Conservation (phyloP, 2,797 vertebrate genomes). For the Dallia pectoralis region DNA sequence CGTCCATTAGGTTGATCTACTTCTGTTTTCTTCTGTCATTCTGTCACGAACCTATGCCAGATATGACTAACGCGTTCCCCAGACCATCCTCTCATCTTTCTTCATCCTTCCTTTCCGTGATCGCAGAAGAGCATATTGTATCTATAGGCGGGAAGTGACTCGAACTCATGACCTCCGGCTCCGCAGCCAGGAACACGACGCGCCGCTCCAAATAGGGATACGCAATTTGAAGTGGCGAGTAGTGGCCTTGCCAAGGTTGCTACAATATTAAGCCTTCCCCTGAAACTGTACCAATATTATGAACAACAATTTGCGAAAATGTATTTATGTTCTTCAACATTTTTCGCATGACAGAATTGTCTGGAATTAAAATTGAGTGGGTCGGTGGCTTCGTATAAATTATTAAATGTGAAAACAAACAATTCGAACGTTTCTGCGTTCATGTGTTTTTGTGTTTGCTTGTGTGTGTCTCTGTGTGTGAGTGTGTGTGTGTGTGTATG, state of each 20-base stretch:
- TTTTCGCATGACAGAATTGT: conserved; percentile 47
- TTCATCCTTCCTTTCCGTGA: conserved; percentile 55
- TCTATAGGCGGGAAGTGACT: too few relatives aligned
- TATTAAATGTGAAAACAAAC: conserved; percentile 66
- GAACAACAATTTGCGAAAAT: conserved; percentile 65
- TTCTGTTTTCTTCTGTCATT: conserved; percentile 66
- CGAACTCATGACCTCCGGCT: too few relatives aligned
- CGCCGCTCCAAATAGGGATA: too few relatives aligned
- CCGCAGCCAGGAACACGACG: too few relatives aligned
- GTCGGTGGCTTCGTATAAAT: conserved; percentile 68
- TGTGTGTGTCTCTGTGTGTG: too few relatives aligned
- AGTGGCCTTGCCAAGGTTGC: too few relatives aligned
- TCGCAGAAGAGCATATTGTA: too few relatives aligned
- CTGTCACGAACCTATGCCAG: conserved; percentile 57
- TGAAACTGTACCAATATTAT: conserved; percentile 67
- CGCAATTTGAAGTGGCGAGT: too few relatives aligned
- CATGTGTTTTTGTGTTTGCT: too few relatives aligned
- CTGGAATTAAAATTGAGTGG: conserved; percentile 73
- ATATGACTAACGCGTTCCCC: conserved; percentile 68
- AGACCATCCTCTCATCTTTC: conserved; percentile 49
- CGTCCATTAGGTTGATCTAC: conserved; percentile 50
- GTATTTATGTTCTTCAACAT: conserved; percentile 50
- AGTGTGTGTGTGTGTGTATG: too few relatives aligned
- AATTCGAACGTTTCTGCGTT: conserved; percentile 30
- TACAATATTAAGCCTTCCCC: conserved; percentile 64